Evolutionary conservation across 2,888 invertebrate species (phyloP).

Genomic region (Eilema griseolum): DNA sequence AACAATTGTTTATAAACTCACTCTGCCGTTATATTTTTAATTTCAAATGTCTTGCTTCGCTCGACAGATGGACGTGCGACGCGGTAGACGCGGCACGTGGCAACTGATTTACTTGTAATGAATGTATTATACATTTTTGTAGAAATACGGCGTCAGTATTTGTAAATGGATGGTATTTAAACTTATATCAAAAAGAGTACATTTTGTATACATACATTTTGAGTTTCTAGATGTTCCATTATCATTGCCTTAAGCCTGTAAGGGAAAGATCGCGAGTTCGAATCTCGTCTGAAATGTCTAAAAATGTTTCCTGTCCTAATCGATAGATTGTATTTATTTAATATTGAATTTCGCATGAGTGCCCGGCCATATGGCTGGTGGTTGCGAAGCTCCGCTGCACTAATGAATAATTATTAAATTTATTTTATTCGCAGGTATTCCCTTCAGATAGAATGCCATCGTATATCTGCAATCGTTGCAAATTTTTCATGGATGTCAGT

Average conservation of each 20-base stretch:
- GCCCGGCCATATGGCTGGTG: too few relatives aligned
- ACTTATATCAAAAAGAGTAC: too few relatives aligned
- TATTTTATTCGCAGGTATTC: conserved; percentile 77
- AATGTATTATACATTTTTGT: not conserved
- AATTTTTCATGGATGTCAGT: conserved; percentile 89
- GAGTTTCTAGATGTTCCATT: not conserved
- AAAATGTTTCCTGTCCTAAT: too few relatives aligned
- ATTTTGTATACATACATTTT: not conserved
- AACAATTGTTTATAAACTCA: conserved; percentile 74
- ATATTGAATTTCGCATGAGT: too few relatives aligned
- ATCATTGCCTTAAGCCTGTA: not conserved
- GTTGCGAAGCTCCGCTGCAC: too few relatives aligned
- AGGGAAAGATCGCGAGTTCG: too few relatives aligned
- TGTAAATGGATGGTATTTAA: too few relatives aligned
- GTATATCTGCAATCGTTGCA: conserved; percentile 90
- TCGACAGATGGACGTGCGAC: conserved; percentile 49
- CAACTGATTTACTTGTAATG: not conserved
- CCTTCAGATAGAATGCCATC: conserved; percentile 91
- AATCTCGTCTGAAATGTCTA: too few relatives aligned
- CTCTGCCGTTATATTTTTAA: conserved; percentile 77
- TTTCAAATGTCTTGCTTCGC: conserved; percentile 74
- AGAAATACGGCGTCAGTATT: not conserved
- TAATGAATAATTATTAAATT: not conserved
- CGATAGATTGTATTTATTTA: too few relatives aligned
- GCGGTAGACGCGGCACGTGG: conserved; percentile 52